phyloP scores from a whole-genome alignment of 2,888 invertebrate species.

The Caenorhabditis sinica region DNA sequence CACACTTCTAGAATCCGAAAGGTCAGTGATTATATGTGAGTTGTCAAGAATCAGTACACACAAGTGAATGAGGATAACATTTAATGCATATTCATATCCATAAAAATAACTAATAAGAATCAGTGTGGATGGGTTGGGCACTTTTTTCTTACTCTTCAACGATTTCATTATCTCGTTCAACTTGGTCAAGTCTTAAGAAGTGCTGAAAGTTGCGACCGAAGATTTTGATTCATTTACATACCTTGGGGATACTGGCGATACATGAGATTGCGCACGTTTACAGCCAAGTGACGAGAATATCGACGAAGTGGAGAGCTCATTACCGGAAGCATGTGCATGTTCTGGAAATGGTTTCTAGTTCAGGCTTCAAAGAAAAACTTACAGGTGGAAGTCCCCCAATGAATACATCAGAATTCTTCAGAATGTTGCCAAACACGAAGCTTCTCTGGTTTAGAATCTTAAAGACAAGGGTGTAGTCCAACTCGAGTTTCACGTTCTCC shows the following conservation, averaged over 20 bases:
- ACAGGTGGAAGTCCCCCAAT: constrained; percentile 94
- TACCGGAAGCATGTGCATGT: constrained; percentile 76
- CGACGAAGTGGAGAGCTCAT: constrained; percentile 82
- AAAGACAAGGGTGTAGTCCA: constrained; percentile 81
- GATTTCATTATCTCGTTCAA: constrained; percentile 57
- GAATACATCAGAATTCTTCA: constrained; percentile 94
- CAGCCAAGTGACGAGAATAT: constrained; percentile 84
- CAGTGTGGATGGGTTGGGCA: constrained; percentile 15
- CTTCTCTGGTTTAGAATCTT: constrained; percentile 90
- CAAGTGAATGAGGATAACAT: constrained; percentile 26
- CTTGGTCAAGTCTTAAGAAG: constrained; percentile 50
- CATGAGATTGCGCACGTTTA: constrained; percentile 93
- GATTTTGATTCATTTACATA: constrained; percentile 35
- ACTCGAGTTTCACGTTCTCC: constrained; percentile 83
- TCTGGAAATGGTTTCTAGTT: constrained; percentile 64
- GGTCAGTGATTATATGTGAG: constrained; percentile 43
- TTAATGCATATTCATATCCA: constrained; percentile 57
- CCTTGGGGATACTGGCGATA: constrained; percentile 88
- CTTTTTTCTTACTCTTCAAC: constrained; percentile 59
- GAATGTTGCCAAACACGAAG: constrained; percentile 91
- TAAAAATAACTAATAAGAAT: constrained; percentile 47
- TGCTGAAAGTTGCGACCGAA: constrained; percentile 37
- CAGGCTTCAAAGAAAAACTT: neutral
- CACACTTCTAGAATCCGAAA: constrained; percentile 37
- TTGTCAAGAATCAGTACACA: constrained; percentile 44